These are phyloP conservation scores for Emydoidea blandingii DNA, from an alignment of 2,797 vertebrate genomes.

Conservation along the genomic window DNA sequence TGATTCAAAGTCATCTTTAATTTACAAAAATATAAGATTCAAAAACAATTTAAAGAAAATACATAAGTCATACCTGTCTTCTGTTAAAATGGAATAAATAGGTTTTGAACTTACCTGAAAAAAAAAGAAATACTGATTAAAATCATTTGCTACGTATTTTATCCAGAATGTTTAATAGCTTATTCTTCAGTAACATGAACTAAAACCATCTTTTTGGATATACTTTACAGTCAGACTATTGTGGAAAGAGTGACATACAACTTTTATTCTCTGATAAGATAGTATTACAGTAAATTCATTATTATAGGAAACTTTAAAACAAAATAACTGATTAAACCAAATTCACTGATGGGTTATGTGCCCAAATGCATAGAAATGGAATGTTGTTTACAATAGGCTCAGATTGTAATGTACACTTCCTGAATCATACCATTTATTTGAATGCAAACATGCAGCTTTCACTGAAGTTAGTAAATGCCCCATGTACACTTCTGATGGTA, in stretches of 20 bases:
- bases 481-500: neutral
- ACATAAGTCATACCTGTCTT: constrained; percentile 36
- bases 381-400: neutral
- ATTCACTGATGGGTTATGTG: neutral
- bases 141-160: neutral
- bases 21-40: neutral
- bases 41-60: neutral
- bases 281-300: neutral
- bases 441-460: neutral
- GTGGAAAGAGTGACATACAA: neutral
- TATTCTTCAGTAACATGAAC: neutral
- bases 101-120: constrained; percentile 73
- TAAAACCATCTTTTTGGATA: neutral
- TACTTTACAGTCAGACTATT: neutral
- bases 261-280: neutral
- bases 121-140: constrained; percentile 37
- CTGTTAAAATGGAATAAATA: constrained; percentile 37
- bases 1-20: neutral
- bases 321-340: neutral
- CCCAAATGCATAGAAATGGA: neutral
- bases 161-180: neutral
- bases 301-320: neutral
- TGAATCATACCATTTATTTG: neutral
- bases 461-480: neutral
- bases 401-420: neutral